Base-by-base conservation (phyloP, 2,797 vertebrate species). In the Vultur gryphus region DNA sequence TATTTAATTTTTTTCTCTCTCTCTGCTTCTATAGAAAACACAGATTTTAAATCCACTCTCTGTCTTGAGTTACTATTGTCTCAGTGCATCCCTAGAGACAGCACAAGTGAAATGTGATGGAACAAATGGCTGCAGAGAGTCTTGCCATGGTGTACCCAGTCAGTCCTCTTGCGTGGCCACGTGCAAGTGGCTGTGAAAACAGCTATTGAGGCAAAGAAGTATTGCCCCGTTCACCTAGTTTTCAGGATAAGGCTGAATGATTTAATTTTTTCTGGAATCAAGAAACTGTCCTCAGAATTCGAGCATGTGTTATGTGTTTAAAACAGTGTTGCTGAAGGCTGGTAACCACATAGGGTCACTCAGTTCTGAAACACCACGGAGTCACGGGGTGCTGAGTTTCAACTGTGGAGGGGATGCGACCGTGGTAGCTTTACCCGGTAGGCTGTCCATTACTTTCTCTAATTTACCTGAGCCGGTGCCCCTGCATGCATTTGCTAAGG, bases 61-160 rank as follows among this genome's bases (percentile, higher is more conserved):
- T 55, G 1, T 37, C 89, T 62, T 96, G 86, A 78, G 54, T 95
- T 83, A 33, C 70, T 81, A 18, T 26, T 70, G 54, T 73, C 62
- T 79, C 86, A 70, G 89, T 94, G 85, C 77, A 86, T 77, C 93
- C 83, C 43, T 55, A 51, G 66, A 82, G 91, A 61, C 10, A 69
- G 70, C 51, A 62, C 54, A 62, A 55, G 39, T 72, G 73, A 87
- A 65, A 82, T 33, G n/a, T 9, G 4, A 41, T 41, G 86, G 57
- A 87, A 44, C 17, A 58, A 66, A 73, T 19, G 18, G 14, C 41
- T 28, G 9, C 65, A 89, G 90, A 72, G 55, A 31, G 11, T 64
- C 44, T 67, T 84, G 20, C 28, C 20, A 0, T 8, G 41, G 31
- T 51, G 37, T 37, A 33, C 29, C n/a, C 33, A 15, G 26, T 31